Conservation (phyloP, 2,113 vertebrate species). For the Microcebus lehilahytsara region DNA sequence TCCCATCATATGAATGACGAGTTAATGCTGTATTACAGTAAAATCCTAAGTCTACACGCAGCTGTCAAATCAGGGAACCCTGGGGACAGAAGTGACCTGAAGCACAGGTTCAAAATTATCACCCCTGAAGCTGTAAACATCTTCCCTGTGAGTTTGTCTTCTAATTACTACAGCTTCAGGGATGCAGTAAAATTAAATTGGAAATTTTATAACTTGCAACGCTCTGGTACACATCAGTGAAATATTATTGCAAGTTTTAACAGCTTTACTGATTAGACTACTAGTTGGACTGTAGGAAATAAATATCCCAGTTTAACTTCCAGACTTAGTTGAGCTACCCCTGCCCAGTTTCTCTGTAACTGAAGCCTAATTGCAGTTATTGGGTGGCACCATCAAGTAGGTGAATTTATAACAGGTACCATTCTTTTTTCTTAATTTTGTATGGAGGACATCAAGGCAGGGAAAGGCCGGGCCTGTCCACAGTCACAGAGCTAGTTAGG, state of each 20-base stretch:
- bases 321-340: slow-evolving; percentile 73
- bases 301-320: slow-evolving; percentile 86
- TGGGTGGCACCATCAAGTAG: slow-evolving; percentile 65
- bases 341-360: slow-evolving; percentile 65
- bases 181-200: slow-evolving; percentile 89
- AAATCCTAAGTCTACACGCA: slow-evolving; percentile 88
- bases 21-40: slow-evolving; percentile 89
- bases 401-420: slow-evolving; percentile 71
- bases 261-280: slow-evolving; percentile 86
- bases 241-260: slow-evolving; percentile 88
- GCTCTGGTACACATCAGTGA: slow-evolving; percentile 87
- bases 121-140: slow-evolving; percentile 91
- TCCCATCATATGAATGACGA: slow-evolving; percentile 88
- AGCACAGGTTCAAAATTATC: slow-evolving; percentile 92
- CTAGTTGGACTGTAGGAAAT: slow-evolving; percentile 84
- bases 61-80: slow-evolving; percentile 83
- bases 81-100: slow-evolving; percentile 81
- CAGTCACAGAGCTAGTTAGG: background rate
- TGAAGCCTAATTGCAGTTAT: slow-evolving; percentile 60
- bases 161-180: slow-evolving; percentile 86
- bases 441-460: background rate
- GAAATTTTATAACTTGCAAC: slow-evolving; percentile 89
- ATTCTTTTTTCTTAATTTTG: slow-evolving; percentile 23
- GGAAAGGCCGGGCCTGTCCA: background rate
- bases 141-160: slow-evolving; percentile 91